Percentiles rank a stretch among this genome's conserved stretches.
phyloP scores from a whole-genome alignment of 1,140 invertebrate species.

The Saccostrea cuccullata region DNA sequence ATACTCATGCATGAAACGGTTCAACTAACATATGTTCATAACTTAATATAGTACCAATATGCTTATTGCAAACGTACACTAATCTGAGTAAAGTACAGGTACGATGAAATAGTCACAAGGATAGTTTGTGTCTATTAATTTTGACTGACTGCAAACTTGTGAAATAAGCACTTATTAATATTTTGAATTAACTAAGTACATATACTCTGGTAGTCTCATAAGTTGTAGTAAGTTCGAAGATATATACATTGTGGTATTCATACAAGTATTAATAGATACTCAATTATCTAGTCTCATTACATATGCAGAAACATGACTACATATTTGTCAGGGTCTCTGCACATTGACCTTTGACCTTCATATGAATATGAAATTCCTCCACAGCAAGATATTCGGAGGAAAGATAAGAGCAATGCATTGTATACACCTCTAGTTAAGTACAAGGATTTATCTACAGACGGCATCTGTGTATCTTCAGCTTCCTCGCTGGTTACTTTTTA shows the following conservation, averaged over 20 bases:
- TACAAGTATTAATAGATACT: no score
- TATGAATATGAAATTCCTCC: conserved; percentile 36
- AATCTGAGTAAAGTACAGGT: no score
- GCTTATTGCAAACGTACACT: no score
- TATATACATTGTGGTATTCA: no score
- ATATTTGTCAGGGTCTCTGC: conserved; percentile 2
- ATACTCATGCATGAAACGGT: not conserved
- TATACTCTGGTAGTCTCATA: no score
- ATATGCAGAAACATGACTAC: conserved; percentile 1
- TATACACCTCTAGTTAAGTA: conserved; percentile 12
- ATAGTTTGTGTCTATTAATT: no score
- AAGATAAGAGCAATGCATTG: conserved; percentile 9
- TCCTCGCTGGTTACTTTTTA: not conserved
- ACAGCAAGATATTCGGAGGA: not conserved
- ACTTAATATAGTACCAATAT: no score
- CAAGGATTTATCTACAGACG: not conserved
- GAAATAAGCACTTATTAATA: no score
- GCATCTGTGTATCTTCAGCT: conserved; percentile 7
- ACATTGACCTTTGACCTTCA: not conserved
- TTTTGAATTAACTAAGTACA: no score
- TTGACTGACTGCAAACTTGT: no score
- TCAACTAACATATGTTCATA: not conserved
- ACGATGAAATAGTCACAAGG: no score
- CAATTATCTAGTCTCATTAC: not conserved
- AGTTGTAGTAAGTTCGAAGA: no score